Percentiles rank a stretch among this genome's conserved stretches.
Conservation (phyloP, 2,888 invertebrate species). For the Xestobium rufovillosum region DNA sequence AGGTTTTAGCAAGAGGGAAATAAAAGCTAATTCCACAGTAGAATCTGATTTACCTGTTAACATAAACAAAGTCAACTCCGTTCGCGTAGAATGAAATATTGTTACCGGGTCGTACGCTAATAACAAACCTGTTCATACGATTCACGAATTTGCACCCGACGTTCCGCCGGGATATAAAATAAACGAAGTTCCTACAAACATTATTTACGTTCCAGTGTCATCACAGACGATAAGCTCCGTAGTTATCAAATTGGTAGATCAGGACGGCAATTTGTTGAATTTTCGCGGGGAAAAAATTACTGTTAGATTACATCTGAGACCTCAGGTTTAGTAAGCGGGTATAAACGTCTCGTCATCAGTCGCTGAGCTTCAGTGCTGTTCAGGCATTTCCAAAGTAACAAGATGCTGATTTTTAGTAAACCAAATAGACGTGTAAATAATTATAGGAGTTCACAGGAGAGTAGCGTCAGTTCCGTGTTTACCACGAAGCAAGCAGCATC, state of each 20-base stretch:
- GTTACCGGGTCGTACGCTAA: conserved; percentile 30
- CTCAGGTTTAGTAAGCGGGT: too few relatives aligned
- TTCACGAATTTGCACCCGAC: conserved; percentile 34
- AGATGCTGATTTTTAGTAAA: conserved; percentile 14
- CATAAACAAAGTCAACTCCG: conserved; percentile 21
- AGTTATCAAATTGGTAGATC: conserved; percentile 28
- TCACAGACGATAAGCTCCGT: conserved; percentile 24
- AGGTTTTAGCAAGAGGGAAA: conserved; percentile 10
- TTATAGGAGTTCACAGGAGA: too few relatives aligned
- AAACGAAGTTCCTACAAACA: conserved; percentile 30
- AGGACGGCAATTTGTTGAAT: conserved; percentile 28
- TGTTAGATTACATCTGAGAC: conserved; percentile 23
- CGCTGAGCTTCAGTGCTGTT: too few relatives aligned
- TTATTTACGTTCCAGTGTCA: conserved; percentile 33
- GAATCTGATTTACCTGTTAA: conserved; percentile 21
- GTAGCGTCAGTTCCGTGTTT: too few relatives aligned
- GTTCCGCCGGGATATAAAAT: conserved; percentile 34
- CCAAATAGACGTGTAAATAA: conserved; percentile 4
- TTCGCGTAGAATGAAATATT: conserved; percentile 27
- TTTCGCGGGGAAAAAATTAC: conserved; percentile 30
- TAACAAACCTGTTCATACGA: conserved; percentile 29
- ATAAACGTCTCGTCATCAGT: too few relatives aligned
- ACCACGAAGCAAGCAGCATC: too few relatives aligned
- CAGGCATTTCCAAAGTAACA: too few relatives aligned
- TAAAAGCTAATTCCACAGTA: conserved; percentile 14